These are phyloP conservation scores for Lochmaea capreae DNA, from an alignment of 2,888 invertebrate species.

Conservation along the genomic window DNA sequence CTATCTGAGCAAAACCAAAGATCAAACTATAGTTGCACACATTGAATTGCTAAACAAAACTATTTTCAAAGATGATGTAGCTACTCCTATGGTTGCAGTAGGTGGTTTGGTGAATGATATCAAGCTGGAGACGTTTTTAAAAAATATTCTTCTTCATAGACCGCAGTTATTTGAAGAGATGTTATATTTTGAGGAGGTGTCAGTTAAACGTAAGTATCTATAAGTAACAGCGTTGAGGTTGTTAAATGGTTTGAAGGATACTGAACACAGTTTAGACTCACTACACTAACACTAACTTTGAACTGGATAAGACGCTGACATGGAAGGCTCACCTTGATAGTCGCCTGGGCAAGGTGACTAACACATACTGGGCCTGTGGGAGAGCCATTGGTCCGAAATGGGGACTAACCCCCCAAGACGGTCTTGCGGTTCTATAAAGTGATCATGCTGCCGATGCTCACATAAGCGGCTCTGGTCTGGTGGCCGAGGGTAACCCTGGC, in stretches of 20 bases:
- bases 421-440: too few species aligned
- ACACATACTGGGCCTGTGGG: too few species aligned
- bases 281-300: too few species aligned
- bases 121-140: conserved; percentile 64
- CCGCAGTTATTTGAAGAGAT: conserved; percentile 64
- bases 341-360: too few species aligned
- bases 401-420: too few species aligned
- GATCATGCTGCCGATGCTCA: too few species aligned
- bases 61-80: conserved; percentile 60
- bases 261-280: too few species aligned
- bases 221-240: not conserved
- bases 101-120: conserved; percentile 59
- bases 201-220: conserved; percentile 50
- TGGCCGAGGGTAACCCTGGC: too few species aligned
- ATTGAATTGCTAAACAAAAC: conserved; percentile 64
- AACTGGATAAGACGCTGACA: too few species aligned
- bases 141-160: conserved; percentile 63
- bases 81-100: conserved; percentile 58
- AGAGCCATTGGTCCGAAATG: too few species aligned
- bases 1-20: conserved; percentile 68
- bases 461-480: too few species aligned
- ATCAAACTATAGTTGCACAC: conserved; percentile 65
- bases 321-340: too few species aligned
- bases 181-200: conserved; percentile 53
- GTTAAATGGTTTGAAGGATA: not conserved